Base-by-base conservation (phyloP, 2,113 vertebrate genomes). In the Oceanites oceanicus region DNA sequence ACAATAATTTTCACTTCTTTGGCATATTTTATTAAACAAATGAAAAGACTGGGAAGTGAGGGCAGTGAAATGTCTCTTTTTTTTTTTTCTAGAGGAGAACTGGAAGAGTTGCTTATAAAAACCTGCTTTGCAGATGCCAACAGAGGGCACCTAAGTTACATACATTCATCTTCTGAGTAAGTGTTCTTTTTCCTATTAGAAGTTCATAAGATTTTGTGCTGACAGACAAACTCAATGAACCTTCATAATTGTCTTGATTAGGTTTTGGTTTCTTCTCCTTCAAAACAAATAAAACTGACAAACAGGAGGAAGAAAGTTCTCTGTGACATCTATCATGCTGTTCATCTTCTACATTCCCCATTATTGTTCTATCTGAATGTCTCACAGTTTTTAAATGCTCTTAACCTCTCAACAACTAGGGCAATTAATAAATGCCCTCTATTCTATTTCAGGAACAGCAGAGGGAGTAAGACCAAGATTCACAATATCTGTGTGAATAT, bases 81-180 rank as follows among this genome's bases (percentile, higher is more conserved):
- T 19, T 27, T 32, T 10, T 23, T 20, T 16, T 7, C 38, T 53
- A 50, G 36, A 68, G 30, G 17, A 15, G 11, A 81, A 30, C 34
- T 27, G 27, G 16, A 65, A 26, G 7, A 53, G 38, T 52, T 22
- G 13, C 53, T 87, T n/a, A 36, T 20, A 49, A 44, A 70, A 75
- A 6, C 20, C 42, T 40, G 9, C 58, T 86, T 45, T 70, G 58
- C 30, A 29, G 59, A 27, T 62, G 63, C 93, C 96, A 95, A 93
- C 70, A 95, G 96, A 90, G 95, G 96, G 95, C 87, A 91, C 44
- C 81, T 52, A 17, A 36, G 68, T 49, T 52, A 68, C 87, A 29
- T 11, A 13, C 4, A 5, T 34, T 42, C 34, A 22, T 20, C 27
- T 77, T 40, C 45, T 63, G 38, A 23, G 27, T 18, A 21, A 58